Conservation (phyloP, 2,113 vertebrate genomes). For the Felis catus region F.catus_Fca126_mat1.0 CM031421.1:90819501-90820000, state of each 20-base stretch:
- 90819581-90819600: not conserved
- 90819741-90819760: not conserved
- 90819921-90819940: not conserved
- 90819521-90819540: rapidly evolving
- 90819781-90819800: not conserved
- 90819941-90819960: not conserved
- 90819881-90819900: not conserved
- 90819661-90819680: not conserved
- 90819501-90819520: not conserved
- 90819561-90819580: not conserved
- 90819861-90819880: not conserved
- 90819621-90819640: not conserved
- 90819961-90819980: not conserved
- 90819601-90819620: not conserved
- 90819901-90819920: not conserved
- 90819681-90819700: not conserved
- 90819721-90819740: not conserved
- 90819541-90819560: not conserved
- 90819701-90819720: not conserved
- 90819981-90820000: not conserved
- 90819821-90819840: not conserved
- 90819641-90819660: not conserved
- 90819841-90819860: not conserved
- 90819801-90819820: not conserved
- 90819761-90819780: not conserved